These are phyloP conservation scores for Myotis pilosus DNA, from an alignment of 2,797 vertebrate species.

Conservation along the genomic window DNA sequence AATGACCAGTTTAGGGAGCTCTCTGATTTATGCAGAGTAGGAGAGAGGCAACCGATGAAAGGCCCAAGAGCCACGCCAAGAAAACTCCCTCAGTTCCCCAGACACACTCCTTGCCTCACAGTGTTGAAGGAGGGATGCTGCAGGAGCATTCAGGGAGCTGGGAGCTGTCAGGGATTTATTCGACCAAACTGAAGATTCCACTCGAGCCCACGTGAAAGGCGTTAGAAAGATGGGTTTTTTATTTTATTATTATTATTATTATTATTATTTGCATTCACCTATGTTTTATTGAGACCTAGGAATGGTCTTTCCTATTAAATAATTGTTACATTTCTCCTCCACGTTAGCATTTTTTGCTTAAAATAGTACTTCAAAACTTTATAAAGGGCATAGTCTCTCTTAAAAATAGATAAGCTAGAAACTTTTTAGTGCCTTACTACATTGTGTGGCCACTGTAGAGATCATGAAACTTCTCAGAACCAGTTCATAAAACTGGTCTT, in stretches of 20 bases:
- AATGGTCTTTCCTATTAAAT: slow-evolving; percentile 33
- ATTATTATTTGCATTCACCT: neutral
- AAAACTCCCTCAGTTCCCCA: neutral
- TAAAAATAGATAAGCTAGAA: neutral
- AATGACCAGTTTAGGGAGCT: neutral
- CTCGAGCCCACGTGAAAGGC: neutral
- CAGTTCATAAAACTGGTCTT: neutral
- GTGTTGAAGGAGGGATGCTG: neutral
- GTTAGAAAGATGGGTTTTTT: neutral
- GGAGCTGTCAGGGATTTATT: neutral
- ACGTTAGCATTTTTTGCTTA: neutral
- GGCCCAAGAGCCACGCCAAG: neutral
- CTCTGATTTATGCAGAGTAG: neutral
- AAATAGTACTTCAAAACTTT: slow-evolving; percentile 16
- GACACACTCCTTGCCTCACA: neutral
- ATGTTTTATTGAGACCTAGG: slow-evolving; percentile 6
- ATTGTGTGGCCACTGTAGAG: neutral
- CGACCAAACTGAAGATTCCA: neutral
- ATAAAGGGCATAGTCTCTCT: neutral
- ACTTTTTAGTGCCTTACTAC: neutral
- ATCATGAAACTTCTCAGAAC: neutral
- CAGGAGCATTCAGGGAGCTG: neutral
- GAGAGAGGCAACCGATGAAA: neutral
- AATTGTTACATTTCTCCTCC: neutral
- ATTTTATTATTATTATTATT: neutral